Evolutionary conservation across 2,113 vertebrate species (phyloP).

Genomic region (Elachura formosa): DNA sequence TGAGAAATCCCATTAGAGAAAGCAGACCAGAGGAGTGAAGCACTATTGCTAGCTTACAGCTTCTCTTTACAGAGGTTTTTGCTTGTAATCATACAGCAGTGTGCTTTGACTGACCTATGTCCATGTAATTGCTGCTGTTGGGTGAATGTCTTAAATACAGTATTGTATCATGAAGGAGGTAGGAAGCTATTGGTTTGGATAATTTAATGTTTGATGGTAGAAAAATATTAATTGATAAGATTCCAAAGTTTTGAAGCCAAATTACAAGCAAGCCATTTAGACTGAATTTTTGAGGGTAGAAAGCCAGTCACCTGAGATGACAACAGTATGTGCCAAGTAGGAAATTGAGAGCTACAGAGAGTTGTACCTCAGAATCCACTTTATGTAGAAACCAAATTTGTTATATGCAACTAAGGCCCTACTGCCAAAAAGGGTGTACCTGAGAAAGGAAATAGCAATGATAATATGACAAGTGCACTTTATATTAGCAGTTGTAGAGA

Average conservation of each 20-base stretch:
- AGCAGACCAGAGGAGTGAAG: background rate
- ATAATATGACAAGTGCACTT: background rate
- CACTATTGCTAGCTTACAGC: background rate
- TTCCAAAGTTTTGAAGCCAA: background rate
- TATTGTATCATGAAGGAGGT: background rate
- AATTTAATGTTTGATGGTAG: background rate
- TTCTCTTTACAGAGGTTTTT: background rate
- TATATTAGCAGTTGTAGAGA: background rate
- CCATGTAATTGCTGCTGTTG: background rate
- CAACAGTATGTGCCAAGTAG: background rate
- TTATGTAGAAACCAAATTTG: background rate
- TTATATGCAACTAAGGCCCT: background rate
- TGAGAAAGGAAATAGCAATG: background rate
- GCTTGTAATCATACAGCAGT: background rate
- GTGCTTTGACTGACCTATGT: fast-evolving
- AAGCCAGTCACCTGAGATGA: background rate
- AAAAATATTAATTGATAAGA: background rate
- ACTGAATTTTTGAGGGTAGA: background rate
- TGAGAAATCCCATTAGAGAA: background rate
- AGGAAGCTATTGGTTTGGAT: background rate
- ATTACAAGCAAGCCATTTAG: background rate
- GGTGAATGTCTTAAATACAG: background rate
- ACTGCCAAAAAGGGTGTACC: background rate
- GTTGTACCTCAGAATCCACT: background rate
- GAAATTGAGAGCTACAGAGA: background rate